Base-by-base conservation (phyloP, 1,140 invertebrate species). In the Nixonia krombeini region DNA sequence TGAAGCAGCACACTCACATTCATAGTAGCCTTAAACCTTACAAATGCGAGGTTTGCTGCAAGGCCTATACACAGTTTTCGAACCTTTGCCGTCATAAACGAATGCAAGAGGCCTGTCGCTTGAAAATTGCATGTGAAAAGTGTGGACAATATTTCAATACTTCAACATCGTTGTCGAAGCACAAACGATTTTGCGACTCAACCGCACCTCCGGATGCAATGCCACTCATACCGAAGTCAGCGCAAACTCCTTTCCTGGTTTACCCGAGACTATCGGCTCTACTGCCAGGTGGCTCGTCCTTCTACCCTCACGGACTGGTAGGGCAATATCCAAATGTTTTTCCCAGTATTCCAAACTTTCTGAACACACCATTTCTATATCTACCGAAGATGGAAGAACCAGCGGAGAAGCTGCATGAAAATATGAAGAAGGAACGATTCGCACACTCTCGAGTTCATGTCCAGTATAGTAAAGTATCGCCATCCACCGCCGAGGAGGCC, bases 1-100 rank as follows among this genome's bases (percentile, higher is more conserved):
- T 99, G 23, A 99, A 99, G 84, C 98, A 99, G 83, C 98, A 99
- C 87, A 97, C 96, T 16, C 98, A 99, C 86, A 99, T 99, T 62
- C 98, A 99, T 87, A 97, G 95, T 72, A 97, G 94, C 74, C 92
- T 98, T 37, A 99, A 99, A 84, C 98, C 98, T 1, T 99, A 99
- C 84, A 93, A 94, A 86, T 98, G 95, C 83, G 94, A 96, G 81
- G 94, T 96, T 41, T 94, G 93, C 84, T 91, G 90, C 72, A 94
- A 94, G 86, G 91, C 96, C 1, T 99, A 99, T 87, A 99, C 98
- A 0, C 98, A 99, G 86, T 99, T 99, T 83, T 99, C 97, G 8
- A 99, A 99, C 83, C 87, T 99, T 69, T 99, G 98, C 80, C 92
- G 98, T 12, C 98, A 99, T 86, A 99, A 98, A 79, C 94, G 98